Percentiles rank a stretch among this genome's conserved stretches.
phyloP scores from a whole-genome alignment of 2,113 vertebrate genomes.

The Galeopterus variegatus region DNA sequence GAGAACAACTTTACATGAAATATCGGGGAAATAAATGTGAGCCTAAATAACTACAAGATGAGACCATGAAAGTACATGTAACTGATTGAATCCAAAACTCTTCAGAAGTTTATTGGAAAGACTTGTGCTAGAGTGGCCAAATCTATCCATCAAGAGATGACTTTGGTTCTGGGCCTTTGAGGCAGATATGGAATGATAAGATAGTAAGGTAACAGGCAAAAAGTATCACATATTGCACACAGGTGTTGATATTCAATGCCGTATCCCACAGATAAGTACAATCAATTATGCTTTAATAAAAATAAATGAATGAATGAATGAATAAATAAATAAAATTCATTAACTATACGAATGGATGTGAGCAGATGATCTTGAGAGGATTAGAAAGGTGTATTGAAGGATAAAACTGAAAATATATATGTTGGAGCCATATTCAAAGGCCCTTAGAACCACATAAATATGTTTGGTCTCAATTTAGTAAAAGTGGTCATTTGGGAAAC shows the following conservation, averaged over 20 bases:
- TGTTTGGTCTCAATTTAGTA: not conserved
- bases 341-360: not conserved
- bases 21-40: not conserved
- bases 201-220: not conserved
- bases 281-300: no score
- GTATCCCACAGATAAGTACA: no score
- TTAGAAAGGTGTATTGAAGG: not conserved
- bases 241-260: no score
- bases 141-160: not conserved
- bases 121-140: not conserved
- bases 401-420: not conserved
- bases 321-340: not conserved
- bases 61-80: not conserved
- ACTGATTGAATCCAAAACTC: not conserved
- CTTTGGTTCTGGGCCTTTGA: not conserved
- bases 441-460: not conserved
- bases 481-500: not conserved
- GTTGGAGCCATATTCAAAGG: not conserved
- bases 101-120: not conserved
- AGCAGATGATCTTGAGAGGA: not conserved
- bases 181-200: not conserved
- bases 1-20: not conserved
- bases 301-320: no score
- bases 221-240: no score
- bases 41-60: not conserved